Evolutionary conservation across 2,113 vertebrate genomes (phyloP), one percentile per base, ranked within the genome.

Genomic region (Anseranas semipalmata): DNA sequence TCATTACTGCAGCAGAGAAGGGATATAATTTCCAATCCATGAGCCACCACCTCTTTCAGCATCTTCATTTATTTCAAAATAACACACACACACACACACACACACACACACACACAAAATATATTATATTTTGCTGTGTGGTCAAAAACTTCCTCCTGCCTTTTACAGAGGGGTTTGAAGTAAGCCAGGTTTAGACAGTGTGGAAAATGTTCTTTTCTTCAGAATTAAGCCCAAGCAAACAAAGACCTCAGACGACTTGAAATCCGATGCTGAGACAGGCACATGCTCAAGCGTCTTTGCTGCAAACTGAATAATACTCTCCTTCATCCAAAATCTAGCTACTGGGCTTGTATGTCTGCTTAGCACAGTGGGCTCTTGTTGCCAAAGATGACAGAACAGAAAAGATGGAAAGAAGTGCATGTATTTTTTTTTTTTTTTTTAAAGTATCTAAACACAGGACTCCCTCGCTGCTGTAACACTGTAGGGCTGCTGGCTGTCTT

Each of bases 1-100:
- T 96, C 95, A 58, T 91, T 91, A 91, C 85, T 87, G 93, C 70
- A 88, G 89, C 93, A 78, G 60, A 77, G 50, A 91, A 83, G 84
- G 59, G 76, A 95, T 68, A 35, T 46, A 46, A 50, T 71, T 93
- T 58, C 28, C 50, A 16, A 63, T 87, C 63, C 19, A 33, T 0
- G n/a, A 91, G 41, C 52, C 59, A 72, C 74, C 53, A 82, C 66
- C 62, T 94, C 74, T 97, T 91, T 96, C 79, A 77, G 25, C 52
- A 59, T 78, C 46, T 30, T 90, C 53, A 65, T 93, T 93, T 97
- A 84, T 95, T 97, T 85, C 70, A 85, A 85, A 74, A 68, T 76
- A 62, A n/a, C n/a, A n/a, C n/a, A n/a, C n/a, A n/a, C n/a, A n/a
- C n/a, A n/a, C n/a, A n/a, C n/a, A n/a, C n/a, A n/a, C n/a, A n/a